Evolutionary conservation across 2,113 vertebrate genomes (phyloP).

Genomic region (Centropristis striata): DNA sequence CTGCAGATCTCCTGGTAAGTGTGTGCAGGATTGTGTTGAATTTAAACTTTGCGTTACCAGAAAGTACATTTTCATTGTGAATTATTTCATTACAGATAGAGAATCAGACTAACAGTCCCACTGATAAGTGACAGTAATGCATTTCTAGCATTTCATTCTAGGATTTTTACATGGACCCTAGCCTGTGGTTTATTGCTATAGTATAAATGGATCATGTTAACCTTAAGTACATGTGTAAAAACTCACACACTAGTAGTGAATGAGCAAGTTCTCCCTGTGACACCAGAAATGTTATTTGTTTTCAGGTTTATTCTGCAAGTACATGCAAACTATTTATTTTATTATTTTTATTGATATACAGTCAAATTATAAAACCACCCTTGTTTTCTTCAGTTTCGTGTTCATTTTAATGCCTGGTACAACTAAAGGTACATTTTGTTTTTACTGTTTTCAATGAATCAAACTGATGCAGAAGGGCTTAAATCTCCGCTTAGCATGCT

Average conservation of each 20-base stretch:
- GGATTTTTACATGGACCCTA: not conserved
- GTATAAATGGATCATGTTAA: not conserved
- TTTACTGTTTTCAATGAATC: too few relatives aligned
- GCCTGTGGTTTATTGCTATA: not conserved
- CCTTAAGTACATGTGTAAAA: not conserved
- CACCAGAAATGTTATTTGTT: not conserved
- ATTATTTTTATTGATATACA: not conserved
- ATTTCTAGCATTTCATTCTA: not conserved
- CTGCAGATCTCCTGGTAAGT: slow-evolving; percentile 48
- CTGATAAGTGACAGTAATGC: not conserved
- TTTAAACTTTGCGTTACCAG: not conserved
- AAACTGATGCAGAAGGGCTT: too few relatives aligned
- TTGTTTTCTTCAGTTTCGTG: too few relatives aligned
- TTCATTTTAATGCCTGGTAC: too few relatives aligned
- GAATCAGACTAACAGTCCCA: too few relatives aligned
- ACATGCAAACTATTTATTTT: not conserved
- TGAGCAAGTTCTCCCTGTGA: not conserved
- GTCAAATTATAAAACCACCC: too few relatives aligned
- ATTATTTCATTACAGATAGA: not conserved
- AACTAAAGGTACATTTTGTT: too few relatives aligned
- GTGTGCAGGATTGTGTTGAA: not conserved
- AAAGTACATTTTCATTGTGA: not conserved
- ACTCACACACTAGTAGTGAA: not conserved
- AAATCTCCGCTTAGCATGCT: too few relatives aligned
- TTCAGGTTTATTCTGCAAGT: not conserved